Conservation (phyloP, 2,888 invertebrate genomes). For the Lithophane ornitopus region DNA sequence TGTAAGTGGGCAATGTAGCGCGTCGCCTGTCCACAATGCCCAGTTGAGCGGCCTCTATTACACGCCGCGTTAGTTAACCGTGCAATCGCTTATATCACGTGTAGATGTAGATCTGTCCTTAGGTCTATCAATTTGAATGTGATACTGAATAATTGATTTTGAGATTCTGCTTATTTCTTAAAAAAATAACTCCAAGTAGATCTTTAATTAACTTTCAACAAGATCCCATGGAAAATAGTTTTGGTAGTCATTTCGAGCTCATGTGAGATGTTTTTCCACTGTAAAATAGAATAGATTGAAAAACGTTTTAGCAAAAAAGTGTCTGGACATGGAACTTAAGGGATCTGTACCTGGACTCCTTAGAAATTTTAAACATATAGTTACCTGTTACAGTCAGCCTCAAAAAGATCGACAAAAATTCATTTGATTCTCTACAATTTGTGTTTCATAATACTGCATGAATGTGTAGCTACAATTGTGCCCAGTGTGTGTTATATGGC, state of each 20-base stretch:
- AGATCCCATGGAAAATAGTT: no score
- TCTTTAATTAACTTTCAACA: not conserved
- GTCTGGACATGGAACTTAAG: not conserved
- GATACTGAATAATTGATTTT: not conserved
- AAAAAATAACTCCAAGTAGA: no score
- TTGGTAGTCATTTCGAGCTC: no score
- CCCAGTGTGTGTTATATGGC: no score
- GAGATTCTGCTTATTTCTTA: not conserved
- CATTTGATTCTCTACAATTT: not conserved
- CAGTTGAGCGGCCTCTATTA: conserved; percentile 56
- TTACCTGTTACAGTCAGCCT: not conserved
- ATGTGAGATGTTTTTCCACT: no score
- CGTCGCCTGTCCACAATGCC: not conserved
- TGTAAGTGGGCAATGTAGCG: conserved; percentile 5
- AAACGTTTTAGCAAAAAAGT: not conserved
- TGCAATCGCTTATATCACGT: not conserved
- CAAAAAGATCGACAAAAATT: not conserved
- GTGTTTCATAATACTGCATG: not conserved
- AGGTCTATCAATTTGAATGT: not conserved
- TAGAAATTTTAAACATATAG: not conserved
- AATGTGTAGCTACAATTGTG: not conserved
- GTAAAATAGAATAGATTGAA: no score
- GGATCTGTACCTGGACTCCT: not conserved
- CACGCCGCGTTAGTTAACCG: conserved; percentile 61
- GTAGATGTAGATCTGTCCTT: not conserved